These are phyloP conservation scores for Synanthedon formicaeformis DNA, from an alignment of 2,888 invertebrate genomes.

Conservation along the genomic window DNA sequence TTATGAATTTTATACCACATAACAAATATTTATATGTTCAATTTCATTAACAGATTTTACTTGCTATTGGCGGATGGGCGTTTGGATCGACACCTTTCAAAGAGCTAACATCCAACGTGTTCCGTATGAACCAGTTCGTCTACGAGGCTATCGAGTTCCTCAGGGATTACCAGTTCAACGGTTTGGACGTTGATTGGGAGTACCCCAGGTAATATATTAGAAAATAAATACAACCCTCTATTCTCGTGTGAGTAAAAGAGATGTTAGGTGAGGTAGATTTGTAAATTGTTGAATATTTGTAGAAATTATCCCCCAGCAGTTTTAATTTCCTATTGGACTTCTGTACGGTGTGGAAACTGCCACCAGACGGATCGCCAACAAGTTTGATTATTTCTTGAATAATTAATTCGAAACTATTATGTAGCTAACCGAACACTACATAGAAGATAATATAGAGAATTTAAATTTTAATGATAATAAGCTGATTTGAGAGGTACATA, in stretches of 20 bases:
- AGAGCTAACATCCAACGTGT: conserved; percentile 90
- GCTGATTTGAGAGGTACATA: too few species aligned
- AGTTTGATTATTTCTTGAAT: too few species aligned
- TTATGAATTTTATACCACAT: neutral
- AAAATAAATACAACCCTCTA: neutral
- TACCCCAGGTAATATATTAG: conserved; percentile 76
- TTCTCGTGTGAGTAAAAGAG: neutral
- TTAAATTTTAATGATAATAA: too few species aligned
- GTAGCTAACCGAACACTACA: too few species aligned
- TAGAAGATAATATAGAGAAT: too few species aligned
- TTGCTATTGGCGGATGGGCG: conserved; percentile 96
- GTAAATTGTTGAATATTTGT: too few species aligned
- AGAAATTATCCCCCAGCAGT: too few species aligned
- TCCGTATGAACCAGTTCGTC: conserved; percentile 95
- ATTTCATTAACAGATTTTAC: conserved; percentile 71
- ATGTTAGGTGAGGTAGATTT: neutral
- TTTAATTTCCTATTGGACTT: too few species aligned
- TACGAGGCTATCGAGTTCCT: conserved; percentile 95
- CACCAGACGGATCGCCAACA: too few species aligned
- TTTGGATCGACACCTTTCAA: conserved; percentile 96
- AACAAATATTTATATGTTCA: conserved; percentile 1
- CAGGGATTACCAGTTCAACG: conserved; percentile 91
- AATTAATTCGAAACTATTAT: too few species aligned
- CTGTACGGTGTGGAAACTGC: too few species aligned
- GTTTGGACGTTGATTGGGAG: conserved; percentile 94